Evolutionary conservation across 1,140 invertebrate species (phyloP).

Genomic region (Drosophila malerkotliana): DNA sequence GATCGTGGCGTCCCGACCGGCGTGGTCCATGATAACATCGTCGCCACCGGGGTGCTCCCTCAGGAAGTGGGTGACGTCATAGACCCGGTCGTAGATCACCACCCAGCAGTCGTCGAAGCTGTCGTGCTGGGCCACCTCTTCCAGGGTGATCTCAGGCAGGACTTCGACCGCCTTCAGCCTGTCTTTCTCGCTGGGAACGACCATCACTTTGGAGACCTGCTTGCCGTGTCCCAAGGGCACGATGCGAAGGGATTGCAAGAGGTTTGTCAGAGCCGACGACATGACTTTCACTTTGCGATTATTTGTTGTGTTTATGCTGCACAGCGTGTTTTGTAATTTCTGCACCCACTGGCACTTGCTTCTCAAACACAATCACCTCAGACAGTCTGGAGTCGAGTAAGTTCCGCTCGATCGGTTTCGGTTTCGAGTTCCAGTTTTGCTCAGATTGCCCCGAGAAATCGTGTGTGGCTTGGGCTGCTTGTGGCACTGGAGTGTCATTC

Average conservation of each 20-base stretch:
- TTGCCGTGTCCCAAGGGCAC: slow-evolving; percentile 52
- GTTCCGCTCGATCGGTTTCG: slow-evolving; percentile 31
- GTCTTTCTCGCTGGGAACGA: slow-evolving; percentile 43
- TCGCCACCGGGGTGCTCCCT: slow-evolving; percentile 93
- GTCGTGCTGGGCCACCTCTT: slow-evolving; percentile 88
- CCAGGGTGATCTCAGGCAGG: slow-evolving; percentile 85
- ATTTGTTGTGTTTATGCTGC: slow-evolving; percentile 1
- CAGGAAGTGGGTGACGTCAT: slow-evolving; percentile 90
- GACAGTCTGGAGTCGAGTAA: slow-evolving; percentile 35
- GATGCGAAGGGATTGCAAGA: slow-evolving; percentile 69
- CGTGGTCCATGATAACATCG: slow-evolving; percentile 93
- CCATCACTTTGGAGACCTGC: slow-evolving; percentile 29
- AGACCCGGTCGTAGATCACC: slow-evolving; percentile 90
- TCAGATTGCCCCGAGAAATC: slow-evolving; percentile 9
- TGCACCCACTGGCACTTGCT: slow-evolving; percentile 1
- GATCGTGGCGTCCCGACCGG: slow-evolving; percentile 93
- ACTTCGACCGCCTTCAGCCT: slow-evolving; percentile 30
- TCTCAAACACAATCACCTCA: slow-evolving; percentile 13
- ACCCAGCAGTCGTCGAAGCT: slow-evolving; percentile 88
- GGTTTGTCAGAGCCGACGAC: slow-evolving; percentile 68
- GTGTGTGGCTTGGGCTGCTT: slow-evolving; percentile 36
- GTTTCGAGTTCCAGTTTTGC: slow-evolving; percentile 38
- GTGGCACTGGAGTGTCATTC: slow-evolving; percentile 62
- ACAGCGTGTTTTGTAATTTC: slow-evolving; percentile 20
- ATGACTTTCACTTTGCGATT: slow-evolving; percentile 67